Evolutionary conservation across 2,797 vertebrate genomes (phyloP), one percentile per base, ranked within the genome.

Genomic region (Neolamprologus multifasciatus): DNA sequence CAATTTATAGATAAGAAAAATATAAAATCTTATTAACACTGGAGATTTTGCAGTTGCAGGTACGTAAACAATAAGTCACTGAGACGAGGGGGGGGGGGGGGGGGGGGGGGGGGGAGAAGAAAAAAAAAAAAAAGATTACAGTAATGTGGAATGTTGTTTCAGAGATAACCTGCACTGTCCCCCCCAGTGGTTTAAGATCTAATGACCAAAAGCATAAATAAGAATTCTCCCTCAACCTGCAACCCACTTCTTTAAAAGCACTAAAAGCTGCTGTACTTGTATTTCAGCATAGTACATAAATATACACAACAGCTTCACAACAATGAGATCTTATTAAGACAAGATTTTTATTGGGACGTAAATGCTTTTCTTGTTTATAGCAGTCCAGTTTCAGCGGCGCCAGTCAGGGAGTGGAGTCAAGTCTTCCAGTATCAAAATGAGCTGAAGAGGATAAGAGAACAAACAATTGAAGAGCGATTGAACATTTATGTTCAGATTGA

Each of bases 281-380:
- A 62, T 84, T 86, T 55, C 83, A 81, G 67, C 71, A 36, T 23
- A 33, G 52, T 83, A 23, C 50, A 83, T 86, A 85, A 87, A 93
- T 85, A 88, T 83, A 91, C 52, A 88, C 79, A 86, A 81, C 9
- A 59, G 55, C 67, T 88, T 91, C 76, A 82, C 48, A 87, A 81
- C 55, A 33, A 81, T 26, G 48, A 85, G 62, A 88, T 91, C 91
- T 93, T 88, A 89, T 91, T 91, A 88, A 91, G 84, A 93, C 85
- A 78, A 90, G 33, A 71, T 57, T 84, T 86, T 85, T 84, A 84
- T 90, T 79, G 21, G 51, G 26, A 52, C 59, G 51, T 6, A 55
- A 36, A 64, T 81, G 43, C 29, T 79, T 36, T 85, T 89, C 76
- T 79, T 59, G 77, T 85, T 87, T 81, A 54, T 79, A 89, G 67